These are phyloP conservation scores for Frankliniella intonsa DNA, from an alignment of 2,888 invertebrate species.

Conservation along the genomic window DNA sequence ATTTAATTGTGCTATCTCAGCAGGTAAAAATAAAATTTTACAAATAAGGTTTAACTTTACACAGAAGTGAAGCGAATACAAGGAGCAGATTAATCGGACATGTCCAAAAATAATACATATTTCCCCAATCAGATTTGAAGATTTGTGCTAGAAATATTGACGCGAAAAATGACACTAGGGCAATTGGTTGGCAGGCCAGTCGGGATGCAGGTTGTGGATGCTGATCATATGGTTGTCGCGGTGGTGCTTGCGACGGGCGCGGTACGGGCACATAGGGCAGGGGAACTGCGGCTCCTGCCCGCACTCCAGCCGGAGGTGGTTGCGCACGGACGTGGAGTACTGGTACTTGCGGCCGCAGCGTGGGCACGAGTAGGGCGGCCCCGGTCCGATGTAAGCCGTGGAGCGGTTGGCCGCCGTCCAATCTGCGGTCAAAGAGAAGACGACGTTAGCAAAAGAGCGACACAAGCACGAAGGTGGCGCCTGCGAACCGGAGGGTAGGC, in stretches of 20 bases:
- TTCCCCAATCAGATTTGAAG: too few relatives aligned
- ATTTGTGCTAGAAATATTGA: too few relatives aligned
- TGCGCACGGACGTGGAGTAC: constrained; percentile 27
- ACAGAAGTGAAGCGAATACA: too few relatives aligned
- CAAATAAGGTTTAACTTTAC: too few relatives aligned
- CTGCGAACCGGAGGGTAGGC: neutral
- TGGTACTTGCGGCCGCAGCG: constrained; percentile 35
- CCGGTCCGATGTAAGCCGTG: neutral
- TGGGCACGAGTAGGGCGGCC: constrained; percentile 27
- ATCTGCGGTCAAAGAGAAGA: constrained; percentile 24
- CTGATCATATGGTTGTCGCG: constrained; percentile 13
- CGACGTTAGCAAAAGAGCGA: constrained; percentile 15
- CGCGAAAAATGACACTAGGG: too few relatives aligned
- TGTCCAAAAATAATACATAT: too few relatives aligned
- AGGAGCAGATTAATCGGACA: too few relatives aligned
- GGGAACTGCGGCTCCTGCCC: constrained; percentile 47
- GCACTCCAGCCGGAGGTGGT: constrained; percentile 40
- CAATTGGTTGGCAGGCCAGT: neutral
- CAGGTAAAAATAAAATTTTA: too few relatives aligned
- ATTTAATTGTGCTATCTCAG: too few relatives aligned
- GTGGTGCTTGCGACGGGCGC: constrained; percentile 32
- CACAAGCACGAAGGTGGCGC: constrained; percentile 6
- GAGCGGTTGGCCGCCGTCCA: constrained; percentile 9
- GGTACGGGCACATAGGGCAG: constrained; percentile 43
- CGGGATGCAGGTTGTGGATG: constrained; percentile 9